phyloP scores from a whole-genome alignment of 1,140 invertebrate genomes.

The Penaeus chinensis region DNA sequence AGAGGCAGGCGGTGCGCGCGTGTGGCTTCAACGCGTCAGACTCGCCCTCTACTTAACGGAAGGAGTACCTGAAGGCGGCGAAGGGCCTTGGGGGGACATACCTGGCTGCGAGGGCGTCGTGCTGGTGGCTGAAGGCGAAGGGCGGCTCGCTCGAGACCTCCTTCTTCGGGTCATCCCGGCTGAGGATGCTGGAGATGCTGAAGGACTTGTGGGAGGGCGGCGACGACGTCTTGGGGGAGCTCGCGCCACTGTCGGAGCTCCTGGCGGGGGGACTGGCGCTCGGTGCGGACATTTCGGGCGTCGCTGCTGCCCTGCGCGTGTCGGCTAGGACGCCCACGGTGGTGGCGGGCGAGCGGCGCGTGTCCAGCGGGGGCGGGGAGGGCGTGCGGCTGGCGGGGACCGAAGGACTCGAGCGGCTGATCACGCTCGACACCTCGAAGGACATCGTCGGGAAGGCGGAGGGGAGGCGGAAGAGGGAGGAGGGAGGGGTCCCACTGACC shows the following conservation, averaged over 20 bases:
- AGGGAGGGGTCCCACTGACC: background rate
- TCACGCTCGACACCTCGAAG: conserved; percentile 50
- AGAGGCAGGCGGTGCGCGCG: no score
- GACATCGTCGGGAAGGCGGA: conserved; percentile 36
- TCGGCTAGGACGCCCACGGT: conserved; percentile 30
- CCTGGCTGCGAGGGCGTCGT: conserved; percentile 56
- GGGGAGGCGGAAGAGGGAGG: background rate
- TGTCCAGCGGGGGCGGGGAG: conserved; percentile 25
- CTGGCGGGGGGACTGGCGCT: conserved; percentile 41
- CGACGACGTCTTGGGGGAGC: conserved; percentile 58
- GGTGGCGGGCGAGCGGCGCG: conserved; percentile 32
- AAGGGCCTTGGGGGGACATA: background rate
- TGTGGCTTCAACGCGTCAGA: no score
- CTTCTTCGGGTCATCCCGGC: conserved; percentile 64
- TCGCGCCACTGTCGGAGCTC: conserved; percentile 49
- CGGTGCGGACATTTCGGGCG: conserved; percentile 43
- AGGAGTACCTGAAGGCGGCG: background rate
- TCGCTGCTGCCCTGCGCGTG: conserved; percentile 25
- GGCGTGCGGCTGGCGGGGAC: conserved; percentile 34
- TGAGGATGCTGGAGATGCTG: conserved; percentile 64
- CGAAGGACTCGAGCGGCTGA: conserved; percentile 44
- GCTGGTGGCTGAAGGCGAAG: conserved; percentile 50
- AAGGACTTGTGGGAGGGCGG: conserved; percentile 63
- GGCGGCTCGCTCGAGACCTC: conserved; percentile 43
- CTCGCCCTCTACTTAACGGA: background rate